Base-by-base conservation (phyloP, 2,888 invertebrate species). In the Blera fallax region DNA sequence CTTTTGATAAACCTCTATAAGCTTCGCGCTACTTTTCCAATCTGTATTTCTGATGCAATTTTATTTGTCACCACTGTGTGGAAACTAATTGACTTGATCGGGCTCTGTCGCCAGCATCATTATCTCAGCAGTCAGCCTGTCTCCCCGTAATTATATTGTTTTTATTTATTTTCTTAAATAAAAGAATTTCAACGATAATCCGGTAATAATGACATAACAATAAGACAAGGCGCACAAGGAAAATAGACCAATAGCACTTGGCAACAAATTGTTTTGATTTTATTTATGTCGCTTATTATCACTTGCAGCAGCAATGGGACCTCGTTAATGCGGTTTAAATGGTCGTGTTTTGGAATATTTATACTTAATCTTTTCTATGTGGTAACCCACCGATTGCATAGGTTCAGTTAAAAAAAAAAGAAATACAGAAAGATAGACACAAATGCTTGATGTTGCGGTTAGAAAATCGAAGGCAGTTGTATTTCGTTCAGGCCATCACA, bases 251-350 rank as follows among this genome's bases (percentile, higher is more conserved):
- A 43, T 32, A 14, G 37, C n/a, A 58, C 48, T 16, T 34, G 32
- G 7, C 45, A 67, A 40, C 52, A 48, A 65, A 45, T 76, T 67
- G 54, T 65, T 48, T 67, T 37, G 29, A 48, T 65, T 76, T 58
- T 32, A 67, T 76, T 67, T 58, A 65, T 65, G 67, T 67, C 40
- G 11, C n/a, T 14, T 11, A 43, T 27, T 60, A 40, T 77, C 60
- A 69, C 48, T 52, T 29, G 56, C 16, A 56, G 40, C n/a, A 24
- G 24, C 37, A 45, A 10, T 27, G n/a, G 65, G 18, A 34, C 8
- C n/a, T 34, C 54, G 14, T 65, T 76, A 37, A 56, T 76, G 76
- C 16, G 56, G 58, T 69, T 60, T 60, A 14, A 43, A 77, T 77
- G 40, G 29, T 69, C 40, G 29, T 50, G 50, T 60, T 67, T 50